phyloP scores from a whole-genome alignment of 30 jellyfish, hydroid and myxozoan genomes.

The Pseudorhiza aurosa region DNA sequence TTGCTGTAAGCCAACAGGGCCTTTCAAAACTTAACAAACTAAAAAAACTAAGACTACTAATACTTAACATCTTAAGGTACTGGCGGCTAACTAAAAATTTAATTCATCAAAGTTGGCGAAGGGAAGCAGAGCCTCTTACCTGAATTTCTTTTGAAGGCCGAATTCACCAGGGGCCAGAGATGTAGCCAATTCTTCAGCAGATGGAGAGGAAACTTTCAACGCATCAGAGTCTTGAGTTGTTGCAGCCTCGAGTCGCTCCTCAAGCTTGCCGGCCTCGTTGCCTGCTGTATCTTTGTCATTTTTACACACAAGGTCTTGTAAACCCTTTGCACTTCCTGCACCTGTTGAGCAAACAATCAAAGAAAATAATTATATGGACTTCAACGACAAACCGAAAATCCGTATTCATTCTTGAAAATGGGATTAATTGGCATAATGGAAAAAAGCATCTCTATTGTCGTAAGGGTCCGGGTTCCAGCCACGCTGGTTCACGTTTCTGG shows the following conservation, averaged over 20 bases:
- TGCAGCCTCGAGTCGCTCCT: not conserved
- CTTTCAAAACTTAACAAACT: too few species aligned
- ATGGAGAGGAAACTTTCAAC: not conserved
- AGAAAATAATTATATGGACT: not conserved
- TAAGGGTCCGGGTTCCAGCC: too few species aligned
- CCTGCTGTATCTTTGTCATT: slow-evolving; percentile 4
- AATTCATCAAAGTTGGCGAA: not conserved
- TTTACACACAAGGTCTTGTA: not conserved
- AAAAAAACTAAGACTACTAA: too few species aligned
- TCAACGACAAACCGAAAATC: too few species aligned
- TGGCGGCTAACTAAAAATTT: too few species aligned
- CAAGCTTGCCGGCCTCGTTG: not conserved
- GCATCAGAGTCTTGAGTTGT: not conserved
- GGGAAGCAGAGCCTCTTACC: not conserved
- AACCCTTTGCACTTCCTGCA: not conserved
- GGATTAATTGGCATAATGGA: too few species aligned
- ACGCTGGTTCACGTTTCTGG: too few species aligned
- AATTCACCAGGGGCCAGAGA: slow-evolving; percentile 17
- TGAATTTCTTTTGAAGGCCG: slow-evolving; percentile 23
- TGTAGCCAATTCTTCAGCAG: slow-evolving; percentile 24
- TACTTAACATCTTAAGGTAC: too few species aligned
- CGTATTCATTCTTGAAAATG: too few species aligned
- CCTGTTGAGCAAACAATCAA: not conserved
- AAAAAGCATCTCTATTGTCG: too few species aligned
- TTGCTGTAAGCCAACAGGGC: too few species aligned